Base-by-base conservation (phyloP, 2,888 invertebrate species). In the Gortyna flavago region DNA sequence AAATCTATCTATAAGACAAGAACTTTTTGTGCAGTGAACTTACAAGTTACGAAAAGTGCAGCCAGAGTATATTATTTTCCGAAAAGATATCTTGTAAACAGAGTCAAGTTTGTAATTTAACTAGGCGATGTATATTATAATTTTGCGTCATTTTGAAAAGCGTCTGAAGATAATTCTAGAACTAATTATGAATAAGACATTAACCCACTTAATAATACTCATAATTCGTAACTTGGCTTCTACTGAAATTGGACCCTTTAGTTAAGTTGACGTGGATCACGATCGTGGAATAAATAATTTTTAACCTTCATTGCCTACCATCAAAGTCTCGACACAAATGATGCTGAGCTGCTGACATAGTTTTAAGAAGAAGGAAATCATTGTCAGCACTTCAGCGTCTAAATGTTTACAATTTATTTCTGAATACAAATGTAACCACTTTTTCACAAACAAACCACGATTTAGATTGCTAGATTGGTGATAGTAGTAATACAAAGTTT, bases 1-100 rank as follows among this genome's bases (percentile, higher is more conserved):
- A 84, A 84, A 84, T 84, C 84, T 86, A 86, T 83, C 79, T 83
- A 79, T 86, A 83, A 86, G 75, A 86, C 79, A 75, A 71, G 70
- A 84, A 86, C 54, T 79, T 86, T 85, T 86, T 84, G 72, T 83
- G 57, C 72, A 75, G 62, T 32, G 66, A 85, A 75, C 72, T 72
- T 54, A 71, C 57, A 71, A 84, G 62, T 79, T 75, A 61, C 38
- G 69, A 86, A 81, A 77, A 84, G 59, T 79, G 75, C 72, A 79
- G 66, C 75, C 61, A 44, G 64, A 21, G 48, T 65, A 66, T 59
- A 75, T 72, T 71, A 72, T 66, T 78, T 78, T 70, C 54, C 29
- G 21, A 54, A 72, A 44, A 77, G 21, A 41, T 48, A 65, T 51
- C 13, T 68, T 69, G 65, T 79, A 65, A 79, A 66, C 54, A 69